Base-by-base conservation (phyloP, 53 echinoderm and acorn worm genomes). In the Luidia sarsii region DNA sequence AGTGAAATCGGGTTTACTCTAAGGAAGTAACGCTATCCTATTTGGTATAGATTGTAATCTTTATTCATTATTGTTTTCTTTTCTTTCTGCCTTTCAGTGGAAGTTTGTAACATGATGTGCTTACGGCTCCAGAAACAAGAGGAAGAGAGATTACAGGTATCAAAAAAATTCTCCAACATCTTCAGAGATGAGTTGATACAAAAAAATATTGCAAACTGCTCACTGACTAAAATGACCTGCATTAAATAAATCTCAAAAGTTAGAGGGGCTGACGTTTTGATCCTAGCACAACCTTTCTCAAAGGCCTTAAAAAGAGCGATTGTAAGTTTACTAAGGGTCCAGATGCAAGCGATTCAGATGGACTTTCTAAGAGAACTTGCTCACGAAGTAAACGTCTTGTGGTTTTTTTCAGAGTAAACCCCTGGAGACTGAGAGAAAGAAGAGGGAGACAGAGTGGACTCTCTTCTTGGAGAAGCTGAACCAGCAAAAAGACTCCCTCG, bases 361-460 rank as follows among this genome's bases (percentile, higher is more conserved):
- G n/a, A n/a, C n/a, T n/a, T n/a, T 4, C 0, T 19, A 50, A 4
- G n/a, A 23, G 23, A 52, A 52, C 52, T 52, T 21, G 23, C 19
- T n/a, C 19, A 21, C 23, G 3, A 2, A 11, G 31, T n/a, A n/a
- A n/a, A n/a, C n/a, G n/a, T n/a, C n/a, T n/a, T n/a, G n/a, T n/a
- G n/a, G n/a, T n/a, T 37, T 15, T 33, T 60, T 38, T 23, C 59
- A 89, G 89, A 83, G 65, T 54, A 83, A 89, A 19, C 81, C 85
- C 11, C 56, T 95, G 38, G 87, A 87, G n/a, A 87, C 87, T 28
- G 80, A 81, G 36, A 57, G 80, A 35, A 67, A 33, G 34, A 38
- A 73, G 2, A 49, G 95, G 52, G 89, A 86, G 8, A 52, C 75
- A 32, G 85, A 89, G 28, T 95, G 89, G 91, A 72, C 82, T 21